These are phyloP conservation scores for Pheosia tremula DNA, from an alignment of 2,888 invertebrate genomes.

Conservation along the genomic window DNA sequence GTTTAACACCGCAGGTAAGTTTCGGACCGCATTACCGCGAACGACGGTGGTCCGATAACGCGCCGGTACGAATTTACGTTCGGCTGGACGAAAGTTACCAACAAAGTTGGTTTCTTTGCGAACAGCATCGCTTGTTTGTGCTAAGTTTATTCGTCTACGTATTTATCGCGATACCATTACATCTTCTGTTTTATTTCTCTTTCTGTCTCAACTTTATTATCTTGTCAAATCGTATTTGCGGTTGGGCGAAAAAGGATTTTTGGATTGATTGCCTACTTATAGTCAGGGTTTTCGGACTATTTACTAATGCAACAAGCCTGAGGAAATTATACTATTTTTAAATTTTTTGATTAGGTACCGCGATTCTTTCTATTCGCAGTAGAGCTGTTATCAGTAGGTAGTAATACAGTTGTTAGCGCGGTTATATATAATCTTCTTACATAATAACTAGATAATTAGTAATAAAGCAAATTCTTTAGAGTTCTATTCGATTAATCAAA, in stretches of 20 bases:
- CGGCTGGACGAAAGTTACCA: conserved; percentile 24
- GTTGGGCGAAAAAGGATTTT: neutral
- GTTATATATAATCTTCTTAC: too few species aligned
- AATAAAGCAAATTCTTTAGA: neutral
- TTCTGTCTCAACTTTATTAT: conserved; percentile 23
- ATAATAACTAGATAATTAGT: neutral
- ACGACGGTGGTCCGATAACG: conserved; percentile 44
- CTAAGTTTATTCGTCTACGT: conserved; percentile 44
- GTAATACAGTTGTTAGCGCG: too few species aligned
- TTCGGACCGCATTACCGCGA: conserved; percentile 47
- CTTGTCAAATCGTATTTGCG: conserved; percentile 8
- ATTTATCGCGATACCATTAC: conserved; percentile 43
- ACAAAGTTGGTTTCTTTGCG: conserved; percentile 35
- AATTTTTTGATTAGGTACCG: too few species aligned
- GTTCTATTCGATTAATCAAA: neutral
- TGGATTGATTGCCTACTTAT: too few species aligned
- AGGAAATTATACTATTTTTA: too few species aligned
- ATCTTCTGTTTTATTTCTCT: conserved; percentile 17
- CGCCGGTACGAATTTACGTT: conserved; percentile 39
- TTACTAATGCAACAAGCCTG: too few species aligned
- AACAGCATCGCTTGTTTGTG: conserved; percentile 38
- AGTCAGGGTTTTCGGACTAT: too few species aligned
- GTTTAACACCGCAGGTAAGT: conserved; percentile 29
- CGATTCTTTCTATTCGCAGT: too few species aligned
- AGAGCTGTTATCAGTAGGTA: too few species aligned